Conservation (phyloP, 2,888 invertebrate species). For the Lasius platythorax region DNA sequence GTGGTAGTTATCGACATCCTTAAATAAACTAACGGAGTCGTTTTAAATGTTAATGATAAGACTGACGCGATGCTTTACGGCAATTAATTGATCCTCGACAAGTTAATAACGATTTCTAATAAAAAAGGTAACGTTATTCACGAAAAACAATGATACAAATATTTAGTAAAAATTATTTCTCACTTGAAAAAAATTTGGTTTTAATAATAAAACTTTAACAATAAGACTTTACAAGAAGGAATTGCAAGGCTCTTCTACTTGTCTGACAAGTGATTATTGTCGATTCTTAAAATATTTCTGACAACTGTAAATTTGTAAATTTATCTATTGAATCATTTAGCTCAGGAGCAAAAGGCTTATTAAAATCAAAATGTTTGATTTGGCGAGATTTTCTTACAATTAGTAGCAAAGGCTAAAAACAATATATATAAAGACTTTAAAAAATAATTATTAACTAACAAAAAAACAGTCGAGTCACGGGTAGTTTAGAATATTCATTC, state of each 20-base stretch:
- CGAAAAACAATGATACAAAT: neutral
- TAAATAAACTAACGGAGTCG: slow-evolving; percentile 17
- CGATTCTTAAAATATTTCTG: neutral
- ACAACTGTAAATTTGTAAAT: neutral
- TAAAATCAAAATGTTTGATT: neutral
- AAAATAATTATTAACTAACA: neutral
- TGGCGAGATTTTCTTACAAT: neutral
- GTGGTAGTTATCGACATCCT: neutral
- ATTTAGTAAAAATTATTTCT: neutral
- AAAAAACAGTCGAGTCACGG: neutral
- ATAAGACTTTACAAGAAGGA: neutral
- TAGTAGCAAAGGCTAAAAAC: neutral
- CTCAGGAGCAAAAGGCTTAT: neutral
- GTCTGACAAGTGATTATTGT: neutral
- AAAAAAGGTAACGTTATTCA: neutral
- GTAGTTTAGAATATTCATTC: slow-evolving; percentile 3
- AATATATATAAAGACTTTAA: neutral
- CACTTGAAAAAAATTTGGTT: neutral
- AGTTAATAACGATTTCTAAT: neutral
- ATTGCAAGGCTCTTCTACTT: neutral
- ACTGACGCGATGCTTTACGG: neutral
- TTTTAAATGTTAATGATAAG: neutral
- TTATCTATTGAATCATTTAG: neutral
- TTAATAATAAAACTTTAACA: neutral
- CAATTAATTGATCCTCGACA: slow-evolving; percentile 22